Evolutionary conservation across 2,113 vertebrate species (phyloP).

Genomic region (Myrmecophaga tridactyla): DNA sequence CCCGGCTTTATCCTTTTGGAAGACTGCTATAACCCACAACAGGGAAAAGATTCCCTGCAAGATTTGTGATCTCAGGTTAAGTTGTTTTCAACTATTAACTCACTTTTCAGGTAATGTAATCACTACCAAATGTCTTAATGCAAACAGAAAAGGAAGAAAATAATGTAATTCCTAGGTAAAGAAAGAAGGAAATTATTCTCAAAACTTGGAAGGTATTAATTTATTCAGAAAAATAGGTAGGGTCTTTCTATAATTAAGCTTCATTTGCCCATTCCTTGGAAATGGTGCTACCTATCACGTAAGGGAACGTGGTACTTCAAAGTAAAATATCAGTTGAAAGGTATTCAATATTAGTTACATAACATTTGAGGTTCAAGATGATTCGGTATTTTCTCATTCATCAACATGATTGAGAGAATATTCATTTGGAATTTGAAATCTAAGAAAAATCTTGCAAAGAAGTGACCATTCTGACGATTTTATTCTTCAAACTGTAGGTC

Average conservation of each 20-base stretch:
- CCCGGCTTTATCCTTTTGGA: not conserved
- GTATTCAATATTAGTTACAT: not conserved
- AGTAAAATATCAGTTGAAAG: not conserved
- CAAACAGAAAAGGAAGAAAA: conserved; percentile 10
- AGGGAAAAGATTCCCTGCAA: not conserved
- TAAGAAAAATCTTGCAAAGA: conserved; percentile 33
- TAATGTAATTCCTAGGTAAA: not conserved
- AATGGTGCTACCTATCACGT: not conserved
- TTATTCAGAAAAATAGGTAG: conserved; percentile 40
- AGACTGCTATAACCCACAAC: not conserved
- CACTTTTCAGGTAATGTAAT: not conserved
- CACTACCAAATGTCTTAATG: not conserved
- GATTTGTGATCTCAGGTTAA: not conserved
- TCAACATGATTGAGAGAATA: not conserved
- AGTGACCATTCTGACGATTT: not conserved
- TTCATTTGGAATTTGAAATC: conserved; percentile 35
- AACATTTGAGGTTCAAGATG: not conserved
- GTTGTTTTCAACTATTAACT: not conserved
- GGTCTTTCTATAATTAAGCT: not conserved
- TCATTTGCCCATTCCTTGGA: not conserved
- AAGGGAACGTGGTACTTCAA: not conserved
- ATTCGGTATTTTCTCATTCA: not conserved
- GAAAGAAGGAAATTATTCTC: not conserved
- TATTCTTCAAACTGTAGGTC: conserved; percentile 20
- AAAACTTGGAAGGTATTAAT: conserved; percentile 9